Evolutionary conservation across 2,113 vertebrate species (phyloP), one percentile per base, ranked within the genome.

Genomic region (Xiphophorus hellerii): DNA sequence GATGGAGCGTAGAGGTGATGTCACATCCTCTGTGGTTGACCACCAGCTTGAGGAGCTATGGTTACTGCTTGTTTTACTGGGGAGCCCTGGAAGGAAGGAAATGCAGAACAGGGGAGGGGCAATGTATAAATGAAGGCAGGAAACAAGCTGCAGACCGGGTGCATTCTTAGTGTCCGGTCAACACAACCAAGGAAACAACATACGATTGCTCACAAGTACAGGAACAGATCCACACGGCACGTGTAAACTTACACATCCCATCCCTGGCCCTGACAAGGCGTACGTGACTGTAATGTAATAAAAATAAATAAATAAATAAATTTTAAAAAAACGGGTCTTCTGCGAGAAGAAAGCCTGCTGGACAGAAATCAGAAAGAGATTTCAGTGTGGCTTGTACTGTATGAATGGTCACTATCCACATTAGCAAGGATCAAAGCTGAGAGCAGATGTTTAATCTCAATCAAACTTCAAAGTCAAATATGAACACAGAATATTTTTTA

Each of bases 81-180:
- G 61, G 37, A 86, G 69, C 5, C 63, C 66, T 82, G 69, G 79
- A 48, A 78, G 94, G 92, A 94, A 94, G 93, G 94, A 94, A 94
- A 82, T 67, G 71, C 76, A 62, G 74, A 80, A 71, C 74, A 83
- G 83, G 83, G 65, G 78, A 84, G 73, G 73, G 73, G 69, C 2
- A 76, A 80, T 51, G 70, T 82, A 77, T 79, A 83, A 88, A 84
- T 75, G 72, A 81, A 82, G 87, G 80, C 89, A 94, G 94, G 93
- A 95, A 95, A 87, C 83, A 54, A 66, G 76, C 72, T 33, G 58
- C 84, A 84, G 84, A 81, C 84, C 63, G 48, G 74, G 51, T 66
- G 82, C 84, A 81, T 86, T 92, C 83, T 78, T 69, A 14, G 10
- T 33, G 77, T 91, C 86, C 85, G 35, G 80, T 83, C 80, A 31